Percentiles rank a stretch among this genome's conserved stretches.
These are phyloP conservation scores for Leiothrix lutea DNA, from an alignment of 2,113 vertebrate species.

Conservation along the genomic window DNA sequence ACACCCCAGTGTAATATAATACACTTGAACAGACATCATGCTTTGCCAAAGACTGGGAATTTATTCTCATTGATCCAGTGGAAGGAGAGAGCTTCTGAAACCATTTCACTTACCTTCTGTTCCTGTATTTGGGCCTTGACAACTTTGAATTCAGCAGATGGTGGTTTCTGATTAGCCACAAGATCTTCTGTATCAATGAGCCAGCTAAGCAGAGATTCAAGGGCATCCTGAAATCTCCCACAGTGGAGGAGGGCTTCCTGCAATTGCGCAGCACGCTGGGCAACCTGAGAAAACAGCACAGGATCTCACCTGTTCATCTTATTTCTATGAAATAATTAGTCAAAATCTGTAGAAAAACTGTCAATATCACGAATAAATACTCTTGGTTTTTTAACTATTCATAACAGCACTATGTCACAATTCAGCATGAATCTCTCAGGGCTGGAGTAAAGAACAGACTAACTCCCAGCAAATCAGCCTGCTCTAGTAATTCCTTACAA, in stretches of 20 bases:
- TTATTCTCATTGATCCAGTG: background rate
- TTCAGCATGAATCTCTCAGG: background rate
- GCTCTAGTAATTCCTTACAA: background rate
- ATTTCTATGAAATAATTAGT: background rate
- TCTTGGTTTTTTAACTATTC: background rate
- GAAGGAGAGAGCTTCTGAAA: background rate
- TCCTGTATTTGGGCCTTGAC: conserved; percentile 99
- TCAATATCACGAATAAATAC: background rate
- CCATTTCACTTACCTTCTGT: conserved; percentile 84
- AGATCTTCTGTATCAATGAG: conserved; percentile 95
- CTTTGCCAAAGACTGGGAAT: background rate
- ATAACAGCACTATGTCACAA: background rate
- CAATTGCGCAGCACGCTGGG: conserved; percentile 89
- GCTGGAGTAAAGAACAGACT: background rate
- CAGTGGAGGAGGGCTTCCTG: conserved; percentile 95
- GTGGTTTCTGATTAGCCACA: conserved; percentile 92
- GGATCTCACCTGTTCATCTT: background rate
- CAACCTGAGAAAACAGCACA: conserved; percentile 76
- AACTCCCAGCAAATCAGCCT: background rate
- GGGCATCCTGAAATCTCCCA: conserved; percentile 95
- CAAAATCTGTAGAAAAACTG: background rate
- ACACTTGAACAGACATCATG: background rate
- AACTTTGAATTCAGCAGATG: conserved; percentile 96
- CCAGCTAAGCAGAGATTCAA: conserved; percentile 97
- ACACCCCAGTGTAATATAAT: background rate